Percentiles rank a stretch among this genome's conserved stretches.
Evolutionary conservation across 1,140 invertebrate species (phyloP).

Genomic region (Batillaria attramentaria): DNA sequence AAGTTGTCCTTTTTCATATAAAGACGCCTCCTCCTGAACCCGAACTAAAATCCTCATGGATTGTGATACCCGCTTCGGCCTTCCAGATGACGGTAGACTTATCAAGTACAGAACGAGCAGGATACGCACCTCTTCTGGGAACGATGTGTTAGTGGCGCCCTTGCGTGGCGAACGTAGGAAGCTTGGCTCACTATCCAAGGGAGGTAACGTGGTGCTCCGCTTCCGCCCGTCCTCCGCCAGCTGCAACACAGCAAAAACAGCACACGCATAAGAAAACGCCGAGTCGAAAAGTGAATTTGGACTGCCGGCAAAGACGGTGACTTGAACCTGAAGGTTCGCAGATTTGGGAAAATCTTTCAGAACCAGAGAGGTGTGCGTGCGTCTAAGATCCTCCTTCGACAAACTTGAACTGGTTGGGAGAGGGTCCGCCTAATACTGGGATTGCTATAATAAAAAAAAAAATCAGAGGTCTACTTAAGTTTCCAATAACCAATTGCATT

Average conservation of each 20-base stretch:
- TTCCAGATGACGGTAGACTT: not conserved
- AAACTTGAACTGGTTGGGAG: not conserved
- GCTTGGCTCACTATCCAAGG: constrained; percentile 48
- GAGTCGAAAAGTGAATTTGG: not conserved
- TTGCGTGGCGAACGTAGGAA: constrained; percentile 45
- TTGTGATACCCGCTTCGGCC: not conserved
- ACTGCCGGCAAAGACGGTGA: not conserved
- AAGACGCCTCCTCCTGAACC: not conserved
- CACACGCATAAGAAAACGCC: not conserved
- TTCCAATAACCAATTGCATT: not conserved
- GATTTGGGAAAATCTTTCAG: no score
- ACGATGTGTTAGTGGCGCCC: constrained; percentile 28
- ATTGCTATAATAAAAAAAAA: not conserved
- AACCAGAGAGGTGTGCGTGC: no score
- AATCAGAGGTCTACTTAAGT: not conserved
- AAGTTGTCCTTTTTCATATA: not conserved
- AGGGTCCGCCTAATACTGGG: not conserved
- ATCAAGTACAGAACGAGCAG: not conserved
- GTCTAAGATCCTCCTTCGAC: not conserved
- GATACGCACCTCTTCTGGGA: constrained; percentile 45
- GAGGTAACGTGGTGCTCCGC: constrained; percentile 46
- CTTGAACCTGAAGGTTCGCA: not conserved
- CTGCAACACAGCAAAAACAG: constrained; percentile 36
- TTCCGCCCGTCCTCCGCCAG: constrained; percentile 52
- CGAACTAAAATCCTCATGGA: not conserved